These are phyloP conservation scores for Lithophane leautieri DNA, from an alignment of 2,888 invertebrate genomes.

Conservation along the genomic window DNA sequence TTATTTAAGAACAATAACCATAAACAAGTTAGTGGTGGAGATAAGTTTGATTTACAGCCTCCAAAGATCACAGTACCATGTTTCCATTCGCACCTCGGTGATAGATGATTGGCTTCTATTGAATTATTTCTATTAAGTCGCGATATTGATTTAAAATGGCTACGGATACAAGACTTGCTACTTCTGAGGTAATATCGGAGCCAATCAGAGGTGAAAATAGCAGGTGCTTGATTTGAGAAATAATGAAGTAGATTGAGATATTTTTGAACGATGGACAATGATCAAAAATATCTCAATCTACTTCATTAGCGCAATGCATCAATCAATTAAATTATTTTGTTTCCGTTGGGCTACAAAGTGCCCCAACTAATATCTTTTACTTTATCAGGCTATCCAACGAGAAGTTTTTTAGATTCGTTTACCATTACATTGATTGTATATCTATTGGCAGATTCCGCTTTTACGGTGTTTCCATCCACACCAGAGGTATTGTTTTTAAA, in stretches of 20 bases:
- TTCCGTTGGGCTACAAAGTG: not conserved
- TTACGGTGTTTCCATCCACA: no score
- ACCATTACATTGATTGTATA: not conserved
- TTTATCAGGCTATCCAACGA: not conserved
- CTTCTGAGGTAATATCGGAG: conserved; percentile 15
- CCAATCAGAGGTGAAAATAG: not conserved
- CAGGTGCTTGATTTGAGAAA: conserved; percentile 15
- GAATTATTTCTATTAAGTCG: conserved; percentile 67
- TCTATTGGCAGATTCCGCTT: not conserved
- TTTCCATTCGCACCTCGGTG: conserved; percentile 62
- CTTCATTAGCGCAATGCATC: not conserved
- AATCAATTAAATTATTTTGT: not conserved
- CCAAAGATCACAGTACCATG: conserved; percentile 57
- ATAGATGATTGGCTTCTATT: conserved; percentile 62
- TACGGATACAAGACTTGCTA: conserved; percentile 20
- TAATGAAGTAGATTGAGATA: not conserved
- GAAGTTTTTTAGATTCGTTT: not conserved
- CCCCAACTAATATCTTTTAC: not conserved
- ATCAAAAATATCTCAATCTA: no score
- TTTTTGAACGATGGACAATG: no score
- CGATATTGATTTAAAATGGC: conserved; percentile 47
- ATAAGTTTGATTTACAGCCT: conserved; percentile 71
- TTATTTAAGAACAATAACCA: conserved; percentile 67
- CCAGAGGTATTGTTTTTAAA: not conserved
- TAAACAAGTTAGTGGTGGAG: conserved; percentile 62